phyloP scores from a whole-genome alignment of 2,113 vertebrate species.

The Atlantisia rogersi region DNA sequence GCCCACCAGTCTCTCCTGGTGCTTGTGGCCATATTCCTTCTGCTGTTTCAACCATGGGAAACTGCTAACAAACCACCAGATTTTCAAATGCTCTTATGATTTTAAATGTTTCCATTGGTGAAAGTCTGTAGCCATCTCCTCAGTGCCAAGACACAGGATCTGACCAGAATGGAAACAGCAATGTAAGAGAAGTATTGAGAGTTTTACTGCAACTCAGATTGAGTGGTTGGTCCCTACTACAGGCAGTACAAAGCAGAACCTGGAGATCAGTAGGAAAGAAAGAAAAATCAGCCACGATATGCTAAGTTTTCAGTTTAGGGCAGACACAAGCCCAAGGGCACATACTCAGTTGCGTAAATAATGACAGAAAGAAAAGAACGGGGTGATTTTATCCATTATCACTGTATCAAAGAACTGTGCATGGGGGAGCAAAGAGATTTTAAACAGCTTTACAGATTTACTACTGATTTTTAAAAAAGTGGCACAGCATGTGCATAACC shows the following conservation, averaged over 20 bases:
- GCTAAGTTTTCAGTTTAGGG: neutral
- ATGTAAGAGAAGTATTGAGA: neutral
- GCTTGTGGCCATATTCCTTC: neutral
- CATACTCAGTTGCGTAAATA: neutral
- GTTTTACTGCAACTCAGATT: neutral
- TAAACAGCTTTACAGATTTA: constrained; percentile 5
- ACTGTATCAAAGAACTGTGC: neutral
- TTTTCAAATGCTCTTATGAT: neutral
- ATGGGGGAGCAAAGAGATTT: neutral
- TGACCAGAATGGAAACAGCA: neutral
- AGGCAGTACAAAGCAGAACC: neutral
- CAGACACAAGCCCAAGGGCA: neutral
- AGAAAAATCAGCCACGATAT: neutral
- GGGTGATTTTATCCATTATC: neutral
- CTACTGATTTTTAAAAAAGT: neutral
- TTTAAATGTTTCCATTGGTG: neutral
- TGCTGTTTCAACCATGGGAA: neutral
- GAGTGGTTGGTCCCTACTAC: neutral
- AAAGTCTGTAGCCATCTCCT: neutral
- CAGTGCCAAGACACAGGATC: neutral
- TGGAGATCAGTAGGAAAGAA: neutral
- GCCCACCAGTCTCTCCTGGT: neutral
- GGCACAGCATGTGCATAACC: neutral
- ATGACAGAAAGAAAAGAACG: neutral
- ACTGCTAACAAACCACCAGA: neutral